Conservation (phyloP, 2,888 invertebrate genomes). For the Strigamia maritima region DNA sequence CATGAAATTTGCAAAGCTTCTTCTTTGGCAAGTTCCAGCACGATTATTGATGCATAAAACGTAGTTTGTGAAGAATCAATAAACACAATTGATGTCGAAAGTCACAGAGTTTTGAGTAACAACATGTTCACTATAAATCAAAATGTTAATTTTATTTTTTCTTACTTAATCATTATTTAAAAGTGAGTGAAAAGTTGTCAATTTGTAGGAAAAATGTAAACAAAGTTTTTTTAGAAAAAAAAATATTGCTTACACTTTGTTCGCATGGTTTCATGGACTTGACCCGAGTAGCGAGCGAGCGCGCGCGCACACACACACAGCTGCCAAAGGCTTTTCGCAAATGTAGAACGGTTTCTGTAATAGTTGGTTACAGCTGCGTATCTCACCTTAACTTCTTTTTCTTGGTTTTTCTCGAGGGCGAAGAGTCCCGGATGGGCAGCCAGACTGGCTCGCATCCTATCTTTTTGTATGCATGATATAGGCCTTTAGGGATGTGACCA, state of each 20-base stretch:
- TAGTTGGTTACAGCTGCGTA: no score
- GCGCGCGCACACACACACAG: no score
- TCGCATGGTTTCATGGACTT: no score
- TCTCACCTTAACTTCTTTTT: no score
- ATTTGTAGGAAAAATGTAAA: no score
- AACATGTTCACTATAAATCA: not conserved
- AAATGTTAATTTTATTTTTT: not conserved
- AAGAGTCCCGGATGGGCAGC: not conserved
- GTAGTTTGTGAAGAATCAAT: not conserved
- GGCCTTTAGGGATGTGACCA: not conserved
- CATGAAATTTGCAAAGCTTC: not conserved
- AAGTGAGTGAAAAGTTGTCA: no score
- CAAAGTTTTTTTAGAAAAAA: no score
- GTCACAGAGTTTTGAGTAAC: not conserved
- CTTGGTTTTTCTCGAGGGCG: not conserved
- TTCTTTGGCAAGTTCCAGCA: not conserved
- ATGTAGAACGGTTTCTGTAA: no score
- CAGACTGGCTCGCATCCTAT: not conserved
- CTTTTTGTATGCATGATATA: not conserved
- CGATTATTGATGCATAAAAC: not conserved
- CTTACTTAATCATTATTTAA: not conserved
- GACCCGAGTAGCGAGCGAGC: no score
- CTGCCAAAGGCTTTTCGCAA: no score
- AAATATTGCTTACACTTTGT: no score
- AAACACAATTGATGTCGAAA: not conserved